Conservation (phyloP, 2,888 invertebrate species). For the Calameuta filiformis region DNA sequence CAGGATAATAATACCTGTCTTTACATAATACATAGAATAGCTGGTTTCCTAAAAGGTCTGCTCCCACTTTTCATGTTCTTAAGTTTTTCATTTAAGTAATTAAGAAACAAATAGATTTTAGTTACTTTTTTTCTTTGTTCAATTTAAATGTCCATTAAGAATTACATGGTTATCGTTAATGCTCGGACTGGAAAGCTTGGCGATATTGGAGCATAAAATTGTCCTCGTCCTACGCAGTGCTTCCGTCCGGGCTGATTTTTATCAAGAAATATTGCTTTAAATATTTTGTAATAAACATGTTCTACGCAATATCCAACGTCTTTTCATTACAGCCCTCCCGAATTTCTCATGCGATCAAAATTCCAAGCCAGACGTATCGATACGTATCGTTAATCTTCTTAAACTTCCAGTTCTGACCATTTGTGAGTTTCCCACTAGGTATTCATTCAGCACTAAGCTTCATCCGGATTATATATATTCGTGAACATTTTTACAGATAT, state of each 20-base stretch:
- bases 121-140: conserved; percentile 11
- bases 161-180: conserved; percentile 2
- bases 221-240: background rate
- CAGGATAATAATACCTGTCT: background rate
- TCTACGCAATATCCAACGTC: conserved; percentile 34
- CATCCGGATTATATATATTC: conserved; percentile 60
- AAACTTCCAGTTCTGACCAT: conserved; percentile 9
- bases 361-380: background rate
- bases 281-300: conserved; percentile 61
- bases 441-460: conserved; percentile 56
- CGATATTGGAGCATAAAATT: background rate
- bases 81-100: background rate
- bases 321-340: background rate
- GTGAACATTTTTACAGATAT: conserved; percentile 54
- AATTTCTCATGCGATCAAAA: background rate
- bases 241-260: conserved; percentile 15
- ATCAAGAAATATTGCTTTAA: conserved; percentile 34
- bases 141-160: conserved; percentile 16
- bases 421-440: conserved; percentile 24
- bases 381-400: conserved; percentile 10
- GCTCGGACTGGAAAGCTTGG: conserved; percentile 6
- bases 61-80: background rate
- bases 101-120: background rate
- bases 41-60: background rate
- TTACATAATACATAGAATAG: background rate